Evolutionary conservation across 2,113 vertebrate species (phyloP).

Genomic region (Rhynchomys soricoides): DNA sequence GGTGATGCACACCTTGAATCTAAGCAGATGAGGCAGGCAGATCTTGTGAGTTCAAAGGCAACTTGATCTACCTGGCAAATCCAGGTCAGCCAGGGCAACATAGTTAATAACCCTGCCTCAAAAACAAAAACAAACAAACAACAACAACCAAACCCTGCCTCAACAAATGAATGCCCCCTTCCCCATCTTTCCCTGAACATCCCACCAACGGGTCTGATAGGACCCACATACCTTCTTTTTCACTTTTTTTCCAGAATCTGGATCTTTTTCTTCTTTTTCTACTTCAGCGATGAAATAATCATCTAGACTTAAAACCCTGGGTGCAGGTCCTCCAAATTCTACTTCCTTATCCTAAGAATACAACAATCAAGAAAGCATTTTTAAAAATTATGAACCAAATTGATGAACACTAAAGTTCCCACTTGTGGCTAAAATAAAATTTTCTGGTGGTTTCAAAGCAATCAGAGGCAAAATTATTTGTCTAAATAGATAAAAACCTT

Average conservation of each 20-base stretch:
- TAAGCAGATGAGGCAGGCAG: neutral
- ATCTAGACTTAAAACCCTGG: constrained; percentile 96
- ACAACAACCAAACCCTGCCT: neutral
- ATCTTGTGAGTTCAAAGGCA: neutral
- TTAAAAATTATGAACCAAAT: constrained; percentile 32
- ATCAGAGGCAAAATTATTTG: constrained; percentile 48
- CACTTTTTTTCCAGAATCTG: constrained; percentile 95
- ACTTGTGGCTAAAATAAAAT: constrained; percentile 36
- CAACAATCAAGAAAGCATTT: constrained; percentile 13
- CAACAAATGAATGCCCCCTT: neutral
- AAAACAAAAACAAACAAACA: neutral
- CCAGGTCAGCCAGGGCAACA: neutral
- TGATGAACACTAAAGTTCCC: constrained; percentile 23
- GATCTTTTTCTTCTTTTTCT: constrained; percentile 96
- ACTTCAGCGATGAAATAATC: constrained; percentile 99
- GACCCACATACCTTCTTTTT: constrained; percentile 92
- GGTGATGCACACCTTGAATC: neutral
- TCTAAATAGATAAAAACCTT: neutral
- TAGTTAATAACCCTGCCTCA: neutral
- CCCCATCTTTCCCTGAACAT: neutral
- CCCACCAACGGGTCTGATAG: neutral
- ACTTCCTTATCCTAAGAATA: constrained; percentile 96
- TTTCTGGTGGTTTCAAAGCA: constrained; percentile 45
- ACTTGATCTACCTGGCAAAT: neutral
- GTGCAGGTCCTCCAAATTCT: constrained; percentile 97